A percentile compares a stretch with the other conserved stretches of the same genome.
Evolutionary conservation across 2,113 vertebrate genomes (phyloP).

Genomic region (Nestor notabilis): DNA sequence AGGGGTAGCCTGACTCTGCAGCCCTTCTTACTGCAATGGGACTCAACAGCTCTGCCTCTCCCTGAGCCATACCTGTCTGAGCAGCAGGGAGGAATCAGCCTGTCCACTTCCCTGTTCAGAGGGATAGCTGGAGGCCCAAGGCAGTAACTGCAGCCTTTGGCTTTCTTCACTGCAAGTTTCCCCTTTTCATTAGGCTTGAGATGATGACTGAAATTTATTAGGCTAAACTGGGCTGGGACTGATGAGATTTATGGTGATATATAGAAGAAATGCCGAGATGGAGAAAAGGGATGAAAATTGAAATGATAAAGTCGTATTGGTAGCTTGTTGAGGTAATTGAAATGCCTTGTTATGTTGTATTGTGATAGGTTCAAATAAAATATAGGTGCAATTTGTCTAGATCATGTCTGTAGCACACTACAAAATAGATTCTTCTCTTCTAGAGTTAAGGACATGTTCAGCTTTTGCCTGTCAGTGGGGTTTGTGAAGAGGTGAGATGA

Average conservation of each 20-base stretch:
- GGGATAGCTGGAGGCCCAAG: not conserved
- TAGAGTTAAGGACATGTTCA: constrained; percentile 30
- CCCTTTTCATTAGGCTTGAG: constrained; percentile 64
- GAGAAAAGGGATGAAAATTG: constrained; percentile 72
- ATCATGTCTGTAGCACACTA: constrained; percentile 60
- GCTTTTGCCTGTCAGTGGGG: constrained; percentile 61
- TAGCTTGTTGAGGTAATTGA: constrained; percentile 76
- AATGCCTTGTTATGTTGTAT: constrained; percentile 65
- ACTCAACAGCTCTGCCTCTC: not conserved
- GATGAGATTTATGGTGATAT: constrained; percentile 74
- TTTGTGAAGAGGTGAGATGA: constrained; percentile 40
- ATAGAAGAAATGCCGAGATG: constrained; percentile 54
- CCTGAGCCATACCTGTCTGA: rapidly evolving
- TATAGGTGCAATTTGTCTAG: constrained; percentile 70
- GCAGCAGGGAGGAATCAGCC: not conserved
- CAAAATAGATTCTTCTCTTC: constrained; percentile 49
- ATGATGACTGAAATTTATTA: constrained; percentile 75
- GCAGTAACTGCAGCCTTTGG: not conserved
- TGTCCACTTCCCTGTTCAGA: not conserved
- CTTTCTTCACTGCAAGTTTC: constrained; percentile 47
- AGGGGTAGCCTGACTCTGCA: not conserved
- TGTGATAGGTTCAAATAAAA: constrained; percentile 73
- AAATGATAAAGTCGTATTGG: constrained; percentile 72
- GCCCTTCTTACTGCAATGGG: not conserved
- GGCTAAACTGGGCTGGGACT: constrained; percentile 58